Conservation (phyloP, 1,140 invertebrate species). For the Fopius arisanus region DNA sequence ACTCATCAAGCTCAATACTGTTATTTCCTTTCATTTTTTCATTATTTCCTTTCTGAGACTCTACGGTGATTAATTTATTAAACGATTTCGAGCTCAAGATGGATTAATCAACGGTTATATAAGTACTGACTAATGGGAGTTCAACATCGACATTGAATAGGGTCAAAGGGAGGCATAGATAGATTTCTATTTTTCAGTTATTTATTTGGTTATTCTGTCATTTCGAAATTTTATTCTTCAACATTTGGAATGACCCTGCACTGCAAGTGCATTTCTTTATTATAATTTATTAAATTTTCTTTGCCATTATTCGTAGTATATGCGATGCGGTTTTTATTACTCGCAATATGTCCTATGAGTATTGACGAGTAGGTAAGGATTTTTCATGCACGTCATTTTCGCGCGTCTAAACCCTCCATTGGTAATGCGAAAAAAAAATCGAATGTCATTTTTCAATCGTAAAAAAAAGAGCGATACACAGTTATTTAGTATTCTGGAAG, state of each 20-base stretch:
- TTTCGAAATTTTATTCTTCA: neutral
- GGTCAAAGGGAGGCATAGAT: neutral
- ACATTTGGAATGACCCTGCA: neutral
- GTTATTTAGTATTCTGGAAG: slow-evolving; percentile 4
- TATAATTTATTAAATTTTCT: slow-evolving; percentile 17
- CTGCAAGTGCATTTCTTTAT: slow-evolving; percentile 9
- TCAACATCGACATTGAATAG: slow-evolving; percentile 12
- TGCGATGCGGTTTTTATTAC: slow-evolving; percentile 18
- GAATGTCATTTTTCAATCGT: neutral
- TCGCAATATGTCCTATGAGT: slow-evolving; percentile 33
- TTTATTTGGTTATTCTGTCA: neutral
- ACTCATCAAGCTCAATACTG: too few species aligned
- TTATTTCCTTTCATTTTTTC: neutral
- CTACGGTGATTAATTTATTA: neutral
- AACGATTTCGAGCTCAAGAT: neutral
- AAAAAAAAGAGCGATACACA: neutral
- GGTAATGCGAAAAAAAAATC: neutral
- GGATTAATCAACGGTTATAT: neutral
- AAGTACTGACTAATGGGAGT: slow-evolving; percentile 9
- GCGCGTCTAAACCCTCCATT: slow-evolving; percentile 8
- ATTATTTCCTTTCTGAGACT: neutral
- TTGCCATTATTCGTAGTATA: slow-evolving; percentile 15
- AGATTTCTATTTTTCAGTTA: neutral
- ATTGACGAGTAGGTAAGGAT: slow-evolving; percentile 49
- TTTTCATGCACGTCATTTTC: neutral